phyloP scores from a whole-genome alignment of 1,140 invertebrate genomes.

The Charaxes varanes region DNA sequence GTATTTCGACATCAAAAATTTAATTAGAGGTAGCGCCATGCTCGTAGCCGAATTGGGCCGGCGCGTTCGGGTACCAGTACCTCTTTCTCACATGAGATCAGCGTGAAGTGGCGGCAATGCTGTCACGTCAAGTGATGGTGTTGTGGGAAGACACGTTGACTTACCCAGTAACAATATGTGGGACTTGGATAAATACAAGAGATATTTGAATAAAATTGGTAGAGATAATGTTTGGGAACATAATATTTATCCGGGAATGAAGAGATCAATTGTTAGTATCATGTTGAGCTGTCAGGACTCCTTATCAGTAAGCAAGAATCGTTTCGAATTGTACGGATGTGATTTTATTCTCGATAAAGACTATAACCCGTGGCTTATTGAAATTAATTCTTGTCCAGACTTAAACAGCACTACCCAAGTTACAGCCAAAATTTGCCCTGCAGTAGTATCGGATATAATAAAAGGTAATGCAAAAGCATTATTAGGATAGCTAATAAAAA shows the following conservation, averaged over 20 bases:
- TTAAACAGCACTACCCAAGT: slow-evolving; percentile 88
- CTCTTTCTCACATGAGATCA: no score
- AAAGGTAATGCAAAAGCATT: slow-evolving; percentile 83
- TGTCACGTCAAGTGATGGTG: no score
- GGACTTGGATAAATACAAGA: no score
- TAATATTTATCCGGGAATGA: slow-evolving; percentile 90
- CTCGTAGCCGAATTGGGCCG: no score
- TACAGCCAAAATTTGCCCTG: slow-evolving; percentile 87
- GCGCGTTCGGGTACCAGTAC: no score
- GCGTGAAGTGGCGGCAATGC: no score
- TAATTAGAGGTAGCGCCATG: no score
- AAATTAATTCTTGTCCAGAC: slow-evolving; percentile 94
- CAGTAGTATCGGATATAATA: slow-evolving; percentile 88
- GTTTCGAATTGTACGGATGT: slow-evolving; percentile 93
- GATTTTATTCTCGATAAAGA: slow-evolving; percentile 93
- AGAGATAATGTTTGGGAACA: slow-evolving; percentile 75
- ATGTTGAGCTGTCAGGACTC: slow-evolving; percentile 85
- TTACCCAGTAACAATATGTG: no score
- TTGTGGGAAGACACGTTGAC: no score
- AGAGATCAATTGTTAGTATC: slow-evolving; percentile 86
- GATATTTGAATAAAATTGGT: no score
- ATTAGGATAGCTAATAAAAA: slow-evolving; percentile 7
- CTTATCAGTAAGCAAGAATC: slow-evolving; percentile 83
- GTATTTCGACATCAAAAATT: no score
- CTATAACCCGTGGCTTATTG: slow-evolving; percentile 91